Evolutionary conservation across 2,797 vertebrate genomes (phyloP), one percentile per base, ranked within the genome.

Genomic region (Fistularia tabacaria): DNA sequence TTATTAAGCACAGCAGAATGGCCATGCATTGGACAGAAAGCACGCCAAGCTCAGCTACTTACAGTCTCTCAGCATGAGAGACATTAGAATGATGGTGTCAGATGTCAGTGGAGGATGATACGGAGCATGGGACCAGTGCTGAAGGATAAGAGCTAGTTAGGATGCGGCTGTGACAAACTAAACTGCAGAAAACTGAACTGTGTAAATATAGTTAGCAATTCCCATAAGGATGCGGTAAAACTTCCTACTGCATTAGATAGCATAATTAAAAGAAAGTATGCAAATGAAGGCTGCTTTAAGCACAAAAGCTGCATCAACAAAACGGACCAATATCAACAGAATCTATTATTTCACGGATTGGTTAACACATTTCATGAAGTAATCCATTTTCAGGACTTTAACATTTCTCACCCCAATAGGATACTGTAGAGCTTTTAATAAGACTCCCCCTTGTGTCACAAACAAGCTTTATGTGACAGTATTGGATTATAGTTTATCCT

Each of bases 41-140:
- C 15, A 60, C 64, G 41, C 53, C 57, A 38, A 55, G 66, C 71
- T 62, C 57, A 40, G 55, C 71, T 88, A 90, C 88, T 88, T 87
- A 90, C 88, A 75, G 82, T 62, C 76, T 80, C 77, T 78, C 80
- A 81, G 67, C 59, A 62, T 48, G 78, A 85, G 79, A 85, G 73
- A 80, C 69, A 39, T 73, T 79, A 81, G 58, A 80, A 86, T 69
- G 79, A 69, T 72, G 72, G 66, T 77, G 80, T 88, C 73, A 76
- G 49, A 56, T 79, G 84, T 89, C 90, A 92, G 74, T 92, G 87
- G 76, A 92, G 88, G 88, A 90, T 87, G 82, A 93, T 91, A 69
- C 78, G 79, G 75, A 92, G 87, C 79, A 85, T 82, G 80, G 86
- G 88, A 79, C 85, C 90, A 84, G 83, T 36, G 82, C 89, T 92